Evolutionary conservation across 2,888 invertebrate genomes (phyloP).

Genomic region (Drosophila siamana): DNA sequence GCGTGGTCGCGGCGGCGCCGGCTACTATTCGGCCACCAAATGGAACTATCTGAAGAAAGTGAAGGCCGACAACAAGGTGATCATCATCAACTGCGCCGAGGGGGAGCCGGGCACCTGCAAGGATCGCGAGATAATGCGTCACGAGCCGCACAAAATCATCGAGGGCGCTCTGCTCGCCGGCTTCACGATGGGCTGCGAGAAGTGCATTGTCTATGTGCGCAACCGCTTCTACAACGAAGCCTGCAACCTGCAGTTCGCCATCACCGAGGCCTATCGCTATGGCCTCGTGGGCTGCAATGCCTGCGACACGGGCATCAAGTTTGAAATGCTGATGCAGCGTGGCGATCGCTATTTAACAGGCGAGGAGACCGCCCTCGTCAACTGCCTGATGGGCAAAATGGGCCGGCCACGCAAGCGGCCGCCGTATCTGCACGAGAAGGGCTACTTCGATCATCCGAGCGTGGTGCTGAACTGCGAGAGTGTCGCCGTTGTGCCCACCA

Average conservation of each 20-base stretch:
- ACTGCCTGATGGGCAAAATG: conserved; percentile 98
- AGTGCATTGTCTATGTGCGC: conserved; percentile 98
- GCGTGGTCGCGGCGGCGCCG: conserved; percentile 98
- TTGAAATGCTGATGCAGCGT: conserved; percentile 97
- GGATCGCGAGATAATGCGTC: conserved; percentile 98
- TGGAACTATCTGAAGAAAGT: conserved; percentile 87
- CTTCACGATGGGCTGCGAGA: conserved; percentile 96
- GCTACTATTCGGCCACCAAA: conserved; percentile 97
- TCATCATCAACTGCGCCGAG: conserved; percentile 99
- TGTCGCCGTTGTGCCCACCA: conserved; percentile 96
- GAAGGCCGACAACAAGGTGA: conserved; percentile 88
- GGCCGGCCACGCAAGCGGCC: conserved; percentile 99
- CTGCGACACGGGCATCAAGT: conserved; percentile 97
- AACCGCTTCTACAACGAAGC: conserved; percentile 99
- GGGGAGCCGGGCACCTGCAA: conserved; percentile 98
- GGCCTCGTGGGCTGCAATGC: conserved; percentile 97
- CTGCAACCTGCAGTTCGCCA: conserved; percentile 97
- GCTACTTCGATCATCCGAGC: conserved; percentile 98
- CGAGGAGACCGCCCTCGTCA: conserved; percentile 98
- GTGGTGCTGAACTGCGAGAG: conserved; percentile 99
- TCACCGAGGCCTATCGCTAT: conserved; percentile 97
- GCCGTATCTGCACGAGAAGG: conserved; percentile 99
- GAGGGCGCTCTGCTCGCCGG: conserved; percentile 98
- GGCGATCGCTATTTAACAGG: conserved; percentile 99
- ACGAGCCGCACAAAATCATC: conserved; percentile 97